Conservation (phyloP, 35 echinoderm and acorn worm genomes). For the Ptychodera flava region DNA sequence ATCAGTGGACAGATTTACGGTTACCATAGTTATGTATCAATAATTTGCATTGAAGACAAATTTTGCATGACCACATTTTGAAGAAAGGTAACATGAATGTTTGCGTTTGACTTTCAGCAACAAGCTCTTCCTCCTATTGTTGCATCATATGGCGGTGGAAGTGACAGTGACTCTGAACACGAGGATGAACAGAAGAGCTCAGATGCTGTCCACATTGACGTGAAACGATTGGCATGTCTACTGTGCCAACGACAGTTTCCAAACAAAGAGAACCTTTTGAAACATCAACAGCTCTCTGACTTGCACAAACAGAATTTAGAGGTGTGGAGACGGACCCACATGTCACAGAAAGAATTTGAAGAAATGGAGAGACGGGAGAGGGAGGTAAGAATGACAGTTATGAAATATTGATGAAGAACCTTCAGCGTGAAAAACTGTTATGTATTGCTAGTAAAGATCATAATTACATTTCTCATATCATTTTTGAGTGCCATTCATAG, state of each 20-base stretch:
- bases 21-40: too few relatives aligned
- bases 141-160: conserved; percentile 88
- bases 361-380: conserved; percentile 8
- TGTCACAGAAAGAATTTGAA: conserved; percentile 16
- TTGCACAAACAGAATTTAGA: conserved; percentile 89
- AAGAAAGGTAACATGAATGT: too few relatives aligned
- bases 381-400: conserved; percentile 5
- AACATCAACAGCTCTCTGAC: conserved; percentile 95
- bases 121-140: conserved; percentile 24
- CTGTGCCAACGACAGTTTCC: conserved; percentile 98
- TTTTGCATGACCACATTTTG: too few relatives aligned
- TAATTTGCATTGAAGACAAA: too few relatives aligned
- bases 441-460: neutral
- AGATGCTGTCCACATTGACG: conserved; percentile 54
- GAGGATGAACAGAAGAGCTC: conserved; percentile 7
- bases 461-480: neutral
- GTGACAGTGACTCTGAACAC: conserved; percentile 79
- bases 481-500: neutral
- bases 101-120: too few relatives aligned
- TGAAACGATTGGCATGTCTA: conserved; percentile 86
- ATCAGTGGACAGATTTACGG: too few relatives aligned
- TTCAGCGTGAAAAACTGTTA: too few relatives aligned
- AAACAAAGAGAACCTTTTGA: conserved; percentile 63
- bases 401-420: too few relatives aligned
- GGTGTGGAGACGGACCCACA: conserved; percentile 3